These are phyloP conservation scores for Pterocles gutturalis DNA, from an alignment of 2,113 vertebrate genomes.

Conservation along the genomic window DNA sequence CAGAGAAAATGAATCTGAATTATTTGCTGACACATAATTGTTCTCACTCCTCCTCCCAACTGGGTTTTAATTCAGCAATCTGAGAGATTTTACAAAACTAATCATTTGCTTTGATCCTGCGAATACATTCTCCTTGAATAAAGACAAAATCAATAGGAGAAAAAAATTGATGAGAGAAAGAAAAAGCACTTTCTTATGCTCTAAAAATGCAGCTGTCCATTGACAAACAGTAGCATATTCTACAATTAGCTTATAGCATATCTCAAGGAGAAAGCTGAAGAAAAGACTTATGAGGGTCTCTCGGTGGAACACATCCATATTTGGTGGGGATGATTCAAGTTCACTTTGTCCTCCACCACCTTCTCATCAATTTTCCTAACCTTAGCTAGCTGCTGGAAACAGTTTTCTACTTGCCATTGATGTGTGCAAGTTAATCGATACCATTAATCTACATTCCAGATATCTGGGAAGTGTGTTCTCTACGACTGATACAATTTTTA, in stretches of 20 bases:
- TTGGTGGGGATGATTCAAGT: not conserved
- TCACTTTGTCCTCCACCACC: conserved; percentile 3
- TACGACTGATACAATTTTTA: not conserved
- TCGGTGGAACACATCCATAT: accelerated
- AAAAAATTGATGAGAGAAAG: not conserved
- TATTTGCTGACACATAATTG: not conserved
- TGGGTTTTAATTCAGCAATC: conserved; percentile 26
- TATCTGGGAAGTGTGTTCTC: not conserved
- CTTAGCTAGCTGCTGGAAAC: not conserved
- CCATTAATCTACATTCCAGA: not conserved
- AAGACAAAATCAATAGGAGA: conserved; percentile 32
- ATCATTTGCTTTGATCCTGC: conserved; percentile 10
- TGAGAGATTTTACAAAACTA: conserved; percentile 13
- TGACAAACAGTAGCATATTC: not conserved
- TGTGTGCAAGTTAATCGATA: not conserved
- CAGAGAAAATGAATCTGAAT: not conserved
- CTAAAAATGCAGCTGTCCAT: not conserved
- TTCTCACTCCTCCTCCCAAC: not conserved
- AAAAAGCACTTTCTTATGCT: not conserved
- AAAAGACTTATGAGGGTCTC: not conserved
- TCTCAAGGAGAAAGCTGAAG: not conserved
- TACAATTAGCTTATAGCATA: not conserved
- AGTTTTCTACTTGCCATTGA: not conserved
- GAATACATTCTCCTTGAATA: conserved; percentile 37
- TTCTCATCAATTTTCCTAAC: not conserved